A percentile compares a stretch with the other conserved stretches of the same genome.
Conservation (phyloP, 1,140 invertebrate species). For the Aphelenchoides fujianensis region DNA sequence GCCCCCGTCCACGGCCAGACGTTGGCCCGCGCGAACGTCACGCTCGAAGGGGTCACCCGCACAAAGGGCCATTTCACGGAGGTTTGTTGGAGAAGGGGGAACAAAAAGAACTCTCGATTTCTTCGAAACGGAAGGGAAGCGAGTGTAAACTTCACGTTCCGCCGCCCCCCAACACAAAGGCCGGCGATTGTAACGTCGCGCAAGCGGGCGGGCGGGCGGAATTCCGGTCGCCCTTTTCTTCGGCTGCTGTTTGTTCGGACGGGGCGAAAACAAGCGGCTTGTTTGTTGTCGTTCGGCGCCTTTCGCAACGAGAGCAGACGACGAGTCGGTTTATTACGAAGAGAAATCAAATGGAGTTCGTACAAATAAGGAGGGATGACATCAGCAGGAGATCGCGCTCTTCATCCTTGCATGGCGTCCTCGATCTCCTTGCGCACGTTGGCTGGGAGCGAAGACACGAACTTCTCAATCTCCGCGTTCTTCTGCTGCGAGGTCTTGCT, state of each 20-base stretch:
- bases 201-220: too few species aligned
- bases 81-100: too few species aligned
- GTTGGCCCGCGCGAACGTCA: constrained; percentile 8
- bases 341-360: too few species aligned
- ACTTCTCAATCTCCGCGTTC: constrained; percentile 45
- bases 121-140: too few species aligned
- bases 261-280: background rate
- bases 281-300: constrained; percentile 10
- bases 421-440: constrained; percentile 52
- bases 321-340: background rate
- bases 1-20: background rate
- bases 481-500: constrained; percentile 47
- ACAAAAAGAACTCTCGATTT: too few species aligned
- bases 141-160: constrained; percentile 35
- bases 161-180: too few species aligned
- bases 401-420: constrained; percentile 48
- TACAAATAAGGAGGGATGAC: too few species aligned
- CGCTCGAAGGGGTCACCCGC: constrained; percentile 21
- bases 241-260: background rate
- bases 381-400: background rate
- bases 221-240: too few species aligned
- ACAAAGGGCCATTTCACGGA: constrained; percentile 45
- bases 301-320: constrained; percentile 11
- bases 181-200: background rate
- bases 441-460: constrained; percentile 43